Evolutionary conservation across 2,888 invertebrate species (phyloP).

Genomic region (Yponomeuta malinellus): DNA sequence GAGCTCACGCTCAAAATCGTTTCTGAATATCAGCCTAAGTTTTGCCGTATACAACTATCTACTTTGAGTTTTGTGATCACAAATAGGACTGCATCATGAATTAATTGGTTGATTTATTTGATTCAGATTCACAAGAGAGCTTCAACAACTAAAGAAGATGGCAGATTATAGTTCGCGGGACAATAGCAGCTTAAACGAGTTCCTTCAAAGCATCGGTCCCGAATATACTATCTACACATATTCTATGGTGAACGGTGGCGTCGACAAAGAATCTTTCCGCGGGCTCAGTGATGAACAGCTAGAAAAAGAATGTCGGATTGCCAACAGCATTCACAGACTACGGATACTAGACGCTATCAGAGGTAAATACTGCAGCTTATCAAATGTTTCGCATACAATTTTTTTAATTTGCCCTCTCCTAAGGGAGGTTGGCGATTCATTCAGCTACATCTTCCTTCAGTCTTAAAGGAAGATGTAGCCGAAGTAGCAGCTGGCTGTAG

Average conservation of each 20-base stretch:
- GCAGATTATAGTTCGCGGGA: slow-evolving; percentile 97
- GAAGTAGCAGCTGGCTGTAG: no score
- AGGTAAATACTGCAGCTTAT: slow-evolving; percentile 51
- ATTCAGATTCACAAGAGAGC: slow-evolving; percentile 90
- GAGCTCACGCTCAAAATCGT: no score
- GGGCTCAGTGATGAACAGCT: slow-evolving; percentile 94
- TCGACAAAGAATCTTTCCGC: slow-evolving; percentile 91
- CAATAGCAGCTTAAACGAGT: slow-evolving; percentile 90
- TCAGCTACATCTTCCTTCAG: no score
- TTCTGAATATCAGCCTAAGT: no score
- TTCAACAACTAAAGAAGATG: slow-evolving; percentile 95
- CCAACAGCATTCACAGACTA: slow-evolving; percentile 95
- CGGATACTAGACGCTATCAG: slow-evolving; percentile 92
- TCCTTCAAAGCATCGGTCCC: slow-evolving; percentile 87
- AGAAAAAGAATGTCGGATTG: slow-evolving; percentile 91
- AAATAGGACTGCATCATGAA: background rate
- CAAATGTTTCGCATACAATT: background rate
- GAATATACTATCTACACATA: slow-evolving; percentile 98
- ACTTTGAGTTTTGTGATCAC: background rate
- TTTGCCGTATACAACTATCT: background rate
- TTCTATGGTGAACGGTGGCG: slow-evolving; percentile 95
- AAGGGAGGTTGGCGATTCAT: no score
- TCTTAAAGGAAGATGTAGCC: no score
- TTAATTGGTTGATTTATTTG: slow-evolving; percentile 7
- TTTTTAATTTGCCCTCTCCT: no score